Conservation (phyloP, 1,140 invertebrate species). For the Thereuonema tuberculata region DNA sequence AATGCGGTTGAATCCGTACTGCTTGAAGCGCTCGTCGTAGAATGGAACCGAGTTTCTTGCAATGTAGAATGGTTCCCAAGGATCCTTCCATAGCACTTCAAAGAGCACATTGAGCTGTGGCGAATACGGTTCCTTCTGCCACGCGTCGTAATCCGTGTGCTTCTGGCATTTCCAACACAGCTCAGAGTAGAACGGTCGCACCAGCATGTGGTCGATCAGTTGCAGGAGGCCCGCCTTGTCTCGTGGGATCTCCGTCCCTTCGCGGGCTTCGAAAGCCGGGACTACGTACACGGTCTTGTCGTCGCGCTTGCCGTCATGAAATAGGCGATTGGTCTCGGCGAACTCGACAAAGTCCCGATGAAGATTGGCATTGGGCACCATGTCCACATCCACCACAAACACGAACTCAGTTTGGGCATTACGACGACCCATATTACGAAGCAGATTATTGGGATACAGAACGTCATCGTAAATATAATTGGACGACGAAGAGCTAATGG, state of each 20-base stretch:
- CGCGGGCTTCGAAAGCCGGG: constrained; percentile 41
- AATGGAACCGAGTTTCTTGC: constrained; percentile 35
- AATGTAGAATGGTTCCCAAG: constrained; percentile 50
- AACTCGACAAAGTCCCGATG: constrained; percentile 31
- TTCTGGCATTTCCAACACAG: constrained; percentile 45
- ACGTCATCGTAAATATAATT: constrained; percentile 31
- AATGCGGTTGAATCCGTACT: constrained; percentile 48
- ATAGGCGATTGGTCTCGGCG: constrained; percentile 21
- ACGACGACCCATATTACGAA: constrained; percentile 41
- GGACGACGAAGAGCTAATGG: not conserved
- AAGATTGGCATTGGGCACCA: constrained; percentile 38
- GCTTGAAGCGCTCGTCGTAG: constrained; percentile 47
- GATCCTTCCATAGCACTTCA: constrained; percentile 35
- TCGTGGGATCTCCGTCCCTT: constrained; percentile 26
- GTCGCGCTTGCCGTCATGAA: constrained; percentile 20
- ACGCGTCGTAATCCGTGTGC: constrained; percentile 42
- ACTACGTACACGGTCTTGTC: constrained; percentile 41
- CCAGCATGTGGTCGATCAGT: constrained; percentile 27
- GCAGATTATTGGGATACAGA: constrained; percentile 41
- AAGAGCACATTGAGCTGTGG: constrained; percentile 35
- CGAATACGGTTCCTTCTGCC: constrained; percentile 33
- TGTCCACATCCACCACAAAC: constrained; percentile 43
- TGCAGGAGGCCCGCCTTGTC: constrained; percentile 36
- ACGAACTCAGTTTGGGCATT: constrained; percentile 36
- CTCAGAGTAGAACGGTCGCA: constrained; percentile 43